phyloP scores from a whole-genome alignment of 2,797 vertebrate species.

The Odontamblyopus lacepedii region DNA sequence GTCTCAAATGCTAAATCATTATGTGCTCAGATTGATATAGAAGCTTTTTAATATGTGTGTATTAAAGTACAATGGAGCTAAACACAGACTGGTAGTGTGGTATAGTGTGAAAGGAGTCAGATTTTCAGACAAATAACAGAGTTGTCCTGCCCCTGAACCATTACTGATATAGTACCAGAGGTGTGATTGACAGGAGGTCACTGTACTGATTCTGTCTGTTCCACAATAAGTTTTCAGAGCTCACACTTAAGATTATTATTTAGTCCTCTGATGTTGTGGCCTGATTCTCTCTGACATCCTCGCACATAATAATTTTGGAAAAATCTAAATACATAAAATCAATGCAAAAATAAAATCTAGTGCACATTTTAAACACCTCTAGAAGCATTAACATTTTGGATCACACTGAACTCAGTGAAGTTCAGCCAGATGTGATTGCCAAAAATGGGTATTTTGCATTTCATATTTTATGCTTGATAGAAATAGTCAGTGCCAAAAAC shows the following conservation, averaged over 20 bases:
- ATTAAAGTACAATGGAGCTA: neutral
- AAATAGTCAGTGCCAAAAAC: neutral
- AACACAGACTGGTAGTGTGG: slow-evolving; percentile 1
- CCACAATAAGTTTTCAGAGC: slow-evolving; percentile 32
- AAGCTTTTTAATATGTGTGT: slow-evolving; percentile 2
- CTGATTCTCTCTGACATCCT: neutral
- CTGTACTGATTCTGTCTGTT: slow-evolving; percentile 20
- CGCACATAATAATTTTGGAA: neutral
- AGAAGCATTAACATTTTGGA: neutral
- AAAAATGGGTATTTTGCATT: neutral
- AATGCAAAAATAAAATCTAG: neutral
- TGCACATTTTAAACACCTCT: neutral
- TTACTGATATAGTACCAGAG: slow-evolving; percentile 26
- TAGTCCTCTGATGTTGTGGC: neutral
- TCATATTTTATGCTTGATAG: slow-evolving; percentile 3
- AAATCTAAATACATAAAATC: neutral
- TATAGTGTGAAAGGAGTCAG: slow-evolving; percentile 3
- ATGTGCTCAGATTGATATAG: slow-evolving; percentile 8
- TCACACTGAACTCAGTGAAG: neutral
- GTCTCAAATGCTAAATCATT: slow-evolving; percentile 19
- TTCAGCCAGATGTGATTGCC: neutral
- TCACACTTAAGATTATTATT: neutral
- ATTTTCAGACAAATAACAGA: slow-evolving; percentile 1
- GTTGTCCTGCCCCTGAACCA: slow-evolving; percentile 8
- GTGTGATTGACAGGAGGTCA: slow-evolving; percentile 36